Conservation (phyloP, 2,888 invertebrate species). For the Plebejus argus region DNA sequence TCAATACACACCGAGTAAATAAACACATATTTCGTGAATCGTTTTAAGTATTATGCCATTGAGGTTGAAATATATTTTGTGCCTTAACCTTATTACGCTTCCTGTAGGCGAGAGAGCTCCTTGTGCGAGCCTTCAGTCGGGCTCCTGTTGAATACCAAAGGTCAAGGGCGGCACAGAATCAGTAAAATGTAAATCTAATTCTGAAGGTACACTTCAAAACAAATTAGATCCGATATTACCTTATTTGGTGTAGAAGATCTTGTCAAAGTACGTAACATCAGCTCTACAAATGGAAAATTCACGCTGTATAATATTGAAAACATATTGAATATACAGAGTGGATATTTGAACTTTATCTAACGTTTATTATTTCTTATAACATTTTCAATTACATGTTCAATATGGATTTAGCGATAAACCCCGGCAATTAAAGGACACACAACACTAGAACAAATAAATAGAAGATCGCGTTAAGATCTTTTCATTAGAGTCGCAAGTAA, state of each 20-base stretch:
- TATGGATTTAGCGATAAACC: conserved; percentile 4
- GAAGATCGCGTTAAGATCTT: conserved; percentile 39
- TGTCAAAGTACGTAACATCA: neutral
- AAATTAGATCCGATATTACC: neutral
- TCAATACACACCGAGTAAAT: conserved; percentile 52
- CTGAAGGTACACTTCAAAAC: neutral
- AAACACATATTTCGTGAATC: conserved; percentile 48
- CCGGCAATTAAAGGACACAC: neutral
- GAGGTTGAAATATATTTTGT: conserved; percentile 27
- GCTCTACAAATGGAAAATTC: conserved; percentile 4
- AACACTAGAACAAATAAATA: conserved; percentile 20
- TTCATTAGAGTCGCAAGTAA: conserved; percentile 72
- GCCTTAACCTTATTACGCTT: conserved; percentile 5
- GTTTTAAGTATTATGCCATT: conserved; percentile 39
- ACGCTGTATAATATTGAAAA: neutral
- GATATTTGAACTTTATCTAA: neutral
- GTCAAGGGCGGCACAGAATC: conserved; percentile 1
- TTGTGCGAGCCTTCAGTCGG: neutral
- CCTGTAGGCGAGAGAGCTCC: neutral
- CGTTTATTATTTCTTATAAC: neutral
- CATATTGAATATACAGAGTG: neutral
- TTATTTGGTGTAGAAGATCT: neutral
- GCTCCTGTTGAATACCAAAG: conserved; percentile 8
- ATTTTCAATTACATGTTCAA: neutral
- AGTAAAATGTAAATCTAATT: conserved; percentile 16